Evolutionary conservation across 2,888 invertebrate species (phyloP).

Genomic region (Cryptops parisi): DNA sequence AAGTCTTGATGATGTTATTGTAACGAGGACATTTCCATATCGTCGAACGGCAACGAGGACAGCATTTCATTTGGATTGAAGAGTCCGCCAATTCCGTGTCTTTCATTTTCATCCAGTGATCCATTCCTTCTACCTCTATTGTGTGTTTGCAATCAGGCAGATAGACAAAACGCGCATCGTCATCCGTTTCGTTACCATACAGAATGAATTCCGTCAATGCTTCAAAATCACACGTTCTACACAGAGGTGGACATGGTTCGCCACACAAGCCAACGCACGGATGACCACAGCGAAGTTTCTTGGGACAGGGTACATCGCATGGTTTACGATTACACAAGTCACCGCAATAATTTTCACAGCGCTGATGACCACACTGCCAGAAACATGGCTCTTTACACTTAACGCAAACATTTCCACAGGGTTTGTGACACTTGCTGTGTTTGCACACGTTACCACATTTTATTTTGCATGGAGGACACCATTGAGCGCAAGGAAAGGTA

Average conservation of each 20-base stretch:
- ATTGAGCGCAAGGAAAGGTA: constrained; percentile 26
- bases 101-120: constrained; percentile 25
- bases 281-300: constrained; percentile 28
- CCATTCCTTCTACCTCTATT: constrained; percentile 31
- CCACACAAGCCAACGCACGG: constrained; percentile 33
- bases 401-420: constrained; percentile 26
- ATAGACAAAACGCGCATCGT: constrained; percentile 33
- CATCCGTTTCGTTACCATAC: constrained; percentile 39
- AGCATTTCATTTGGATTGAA: constrained; percentile 31
- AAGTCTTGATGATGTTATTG: constrained; percentile 38
- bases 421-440: constrained; percentile 26
- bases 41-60: constrained; percentile 45
- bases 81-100: constrained; percentile 16
- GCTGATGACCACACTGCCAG: constrained; percentile 28
- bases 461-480: constrained; percentile 31
- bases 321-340: constrained; percentile 28
- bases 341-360: constrained; percentile 27
- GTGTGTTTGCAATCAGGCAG: constrained; percentile 28
- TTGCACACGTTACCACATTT: constrained; percentile 28
- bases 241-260: constrained; percentile 29
- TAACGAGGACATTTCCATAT: constrained; percentile 44
- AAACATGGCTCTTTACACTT: constrained; percentile 30
- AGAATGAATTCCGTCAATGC: constrained; percentile 30
- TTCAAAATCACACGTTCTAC: constrained; percentile 13
- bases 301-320: constrained; percentile 27